Evolutionary conservation across 2,888 invertebrate species (phyloP), one percentile per base, ranked within the genome.

Genomic region (Pemphredon lugubris): DNA sequence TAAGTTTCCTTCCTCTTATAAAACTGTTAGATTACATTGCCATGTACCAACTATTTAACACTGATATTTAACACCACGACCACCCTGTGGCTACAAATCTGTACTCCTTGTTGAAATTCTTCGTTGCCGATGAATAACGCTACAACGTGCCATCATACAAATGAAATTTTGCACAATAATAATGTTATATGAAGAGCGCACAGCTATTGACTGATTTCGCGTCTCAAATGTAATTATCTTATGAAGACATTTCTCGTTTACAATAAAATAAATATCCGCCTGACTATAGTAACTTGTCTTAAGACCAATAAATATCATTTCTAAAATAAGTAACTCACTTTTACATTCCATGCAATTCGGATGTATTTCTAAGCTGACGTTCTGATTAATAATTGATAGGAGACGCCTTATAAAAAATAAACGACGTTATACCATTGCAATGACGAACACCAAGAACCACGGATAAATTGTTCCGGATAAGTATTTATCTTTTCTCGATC

Each of bases 11-110:
- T 58, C 44, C 20, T 51, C 57, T 70, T 60, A 64, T 55, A 63
- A 68, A 67, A 71, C 40, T 37, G 32, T 61, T 67, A 71, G 7
- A 69, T 53, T 68, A 60, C 61, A 47, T 20, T 42, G 21, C 34
- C 63, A 72, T 58, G 48, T 65, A 64, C 57, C 45, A 71, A 47
- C 58, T 64, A 50, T 68, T 26, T 65, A 55, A 55, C 42, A 55
- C 26, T 55, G 23, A 23, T 32, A 21, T n/a, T 40, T 20, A 40
- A 40, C 14, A 26, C 21, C 26, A 32, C 14, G 21, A 59, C 48
- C 21, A 57, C 39, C 40, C 63, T 55, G 42, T 57, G 9, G 30
- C 9, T 9, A 30, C 9, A 9, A 6, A 7, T 9, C 39, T 18
- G 6, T 44, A 44, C 18, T 26, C 45, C 44, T 51, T 39, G 59